Evolutionary conservation across 2,888 invertebrate genomes (phyloP), one percentile per base, ranked within the genome.

Genomic region (Rhagium mordax): DNA sequence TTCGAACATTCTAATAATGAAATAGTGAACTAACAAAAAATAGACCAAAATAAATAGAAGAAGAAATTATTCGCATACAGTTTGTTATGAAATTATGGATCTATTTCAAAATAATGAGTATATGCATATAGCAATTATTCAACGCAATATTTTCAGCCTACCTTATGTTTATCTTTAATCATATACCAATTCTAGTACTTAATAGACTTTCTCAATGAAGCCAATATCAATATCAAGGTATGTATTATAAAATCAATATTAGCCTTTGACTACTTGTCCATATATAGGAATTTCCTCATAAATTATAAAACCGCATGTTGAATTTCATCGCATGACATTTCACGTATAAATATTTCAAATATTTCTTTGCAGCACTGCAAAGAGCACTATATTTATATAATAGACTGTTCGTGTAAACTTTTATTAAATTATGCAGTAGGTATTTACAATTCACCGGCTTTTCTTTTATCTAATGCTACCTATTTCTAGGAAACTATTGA

Each of bases 401-500:
- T 18, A 20, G 7, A 41, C 0, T n/a, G 3, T 41, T 41, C n/a
- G n/a, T 41, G 61, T 47, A 2, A 41, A 62, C 24, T 62, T 20
- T 21, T 62, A 21, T 21, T 41, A 62, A 62, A 48, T 47, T 47
- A 47, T 47, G 2, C 60, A 41, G 20, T 13, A 47, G 13, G 21
- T 47, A 47, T 33, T 41, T 47, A 8, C 15, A 55, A 47, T 47
- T 47, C 20, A 41, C n/a, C 21, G 21, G 47, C 61, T 20, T 47
- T 20, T 62, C 41, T 48, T 16, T 62, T 62, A 62, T 47, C 20
- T 48, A 47, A 48, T 20, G 41, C 24, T 33, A 29, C 8, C n/a
- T 47, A 47, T 61, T 62, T 24, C 61, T 48, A 62, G 61, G 61
- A 62, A 62, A 62, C 41, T 21, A 47, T 21, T n/a, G 61, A 61